Evolutionary conservation across 2,113 vertebrate species (phyloP).

Genomic region (Amblyornis subalaris): DNA sequence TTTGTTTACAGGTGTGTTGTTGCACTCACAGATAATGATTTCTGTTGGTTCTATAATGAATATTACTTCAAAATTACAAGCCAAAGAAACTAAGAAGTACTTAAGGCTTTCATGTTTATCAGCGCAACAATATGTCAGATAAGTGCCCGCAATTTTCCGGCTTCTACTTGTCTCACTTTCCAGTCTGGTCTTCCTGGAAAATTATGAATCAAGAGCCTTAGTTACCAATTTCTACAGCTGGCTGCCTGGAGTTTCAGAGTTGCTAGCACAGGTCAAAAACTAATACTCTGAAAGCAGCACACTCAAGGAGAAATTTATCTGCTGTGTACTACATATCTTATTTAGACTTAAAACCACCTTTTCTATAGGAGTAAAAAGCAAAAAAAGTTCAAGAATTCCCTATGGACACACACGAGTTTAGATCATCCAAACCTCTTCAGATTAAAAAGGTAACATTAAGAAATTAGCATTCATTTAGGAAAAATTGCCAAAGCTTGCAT

Average conservation of each 20-base stretch:
- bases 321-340: neutral
- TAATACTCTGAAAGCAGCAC: neutral
- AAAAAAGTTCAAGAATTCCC: neutral
- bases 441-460: neutral
- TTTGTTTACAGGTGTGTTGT: neutral
- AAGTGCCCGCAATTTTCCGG: neutral
- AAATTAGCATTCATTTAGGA: neutral
- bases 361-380: neutral
- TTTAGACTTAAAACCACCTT: rapidly evolving
- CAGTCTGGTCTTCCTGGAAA: neutral
- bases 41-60: neutral
- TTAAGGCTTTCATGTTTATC: neutral
- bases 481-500: neutral
- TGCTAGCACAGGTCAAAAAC: neutral
- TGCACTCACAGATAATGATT: neutral
- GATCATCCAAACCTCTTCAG: neutral
- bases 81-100: neutral
- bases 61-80: neutral
- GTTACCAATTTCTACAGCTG: neutral
- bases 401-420: neutral
- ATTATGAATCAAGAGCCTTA: neutral
- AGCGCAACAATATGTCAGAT: neutral
- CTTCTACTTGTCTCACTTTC: neutral
- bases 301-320: neutral
- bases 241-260: neutral